Percentiles rank a stretch among this genome's conserved stretches.
Evolutionary conservation across 2,113 vertebrate species (phyloP).

Genomic region (Strix uralensis): DNA sequence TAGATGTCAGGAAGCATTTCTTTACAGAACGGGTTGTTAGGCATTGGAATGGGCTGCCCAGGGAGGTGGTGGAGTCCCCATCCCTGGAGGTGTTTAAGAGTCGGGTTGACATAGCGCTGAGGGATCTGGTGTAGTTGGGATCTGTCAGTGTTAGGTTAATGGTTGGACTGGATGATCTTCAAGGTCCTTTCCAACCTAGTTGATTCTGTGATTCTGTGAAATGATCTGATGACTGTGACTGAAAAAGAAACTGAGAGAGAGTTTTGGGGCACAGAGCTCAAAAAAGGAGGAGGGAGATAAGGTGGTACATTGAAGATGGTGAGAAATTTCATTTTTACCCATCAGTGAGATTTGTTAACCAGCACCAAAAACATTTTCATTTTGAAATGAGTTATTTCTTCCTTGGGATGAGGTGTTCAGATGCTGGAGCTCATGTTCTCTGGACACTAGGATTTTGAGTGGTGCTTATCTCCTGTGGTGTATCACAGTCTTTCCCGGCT

Average conservation of each 20-base stretch:
- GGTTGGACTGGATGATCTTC: too few species aligned
- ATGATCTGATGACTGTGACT: neutral
- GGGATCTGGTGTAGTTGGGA: too few species aligned
- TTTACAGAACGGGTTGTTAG: too few species aligned
- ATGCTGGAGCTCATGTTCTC: neutral
- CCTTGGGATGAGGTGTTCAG: neutral
- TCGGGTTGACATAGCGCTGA: too few species aligned
- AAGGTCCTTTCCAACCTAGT: too few species aligned
- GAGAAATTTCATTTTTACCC: neutral
- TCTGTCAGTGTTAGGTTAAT: too few species aligned
- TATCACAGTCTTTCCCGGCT: neutral
- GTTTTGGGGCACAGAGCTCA: neutral
- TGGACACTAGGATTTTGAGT: neutral
- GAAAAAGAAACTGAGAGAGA: neutral
- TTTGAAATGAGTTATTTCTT: neutral
- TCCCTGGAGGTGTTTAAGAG: too few species aligned
- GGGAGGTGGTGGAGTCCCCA: too few species aligned
- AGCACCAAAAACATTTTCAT: neutral
- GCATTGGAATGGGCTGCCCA: too few species aligned
- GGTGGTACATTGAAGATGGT: rapidly evolving
- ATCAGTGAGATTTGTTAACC: neutral
- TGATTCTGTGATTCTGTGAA: too few species aligned
- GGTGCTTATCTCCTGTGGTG: neutral
- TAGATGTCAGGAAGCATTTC: too few species aligned
- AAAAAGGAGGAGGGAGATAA: neutral